phyloP scores from a whole-genome alignment of 1,140 invertebrate species.

The Macrocentrus cingulum region DNA sequence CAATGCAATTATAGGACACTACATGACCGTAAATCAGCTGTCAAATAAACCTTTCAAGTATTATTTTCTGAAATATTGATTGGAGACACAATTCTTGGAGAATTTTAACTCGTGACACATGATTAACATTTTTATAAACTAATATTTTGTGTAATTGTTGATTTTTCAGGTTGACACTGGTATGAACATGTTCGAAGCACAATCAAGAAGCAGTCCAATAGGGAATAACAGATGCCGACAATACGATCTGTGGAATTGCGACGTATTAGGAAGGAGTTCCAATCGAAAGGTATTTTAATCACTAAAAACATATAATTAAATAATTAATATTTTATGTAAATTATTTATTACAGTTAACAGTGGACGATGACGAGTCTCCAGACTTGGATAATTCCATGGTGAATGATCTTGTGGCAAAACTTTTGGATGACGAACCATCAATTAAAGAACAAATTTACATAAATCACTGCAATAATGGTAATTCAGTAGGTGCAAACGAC shows the following conservation, averaged over 20 bases:
- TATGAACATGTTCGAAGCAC: conserved; percentile 49
- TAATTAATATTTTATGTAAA: not conserved
- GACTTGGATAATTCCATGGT: conserved; percentile 66
- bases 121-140: not conserved
- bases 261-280: conserved; percentile 42
- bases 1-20: not conserved
- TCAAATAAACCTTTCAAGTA: conserved; percentile 4
- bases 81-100: not conserved
- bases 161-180: conserved; percentile 43
- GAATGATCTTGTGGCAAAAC: conserved; percentile 66
- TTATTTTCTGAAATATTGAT: not conserved
- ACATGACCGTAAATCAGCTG: conserved; percentile 13
- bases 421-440: conserved; percentile 64
- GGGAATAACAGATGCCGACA: conserved; percentile 42
- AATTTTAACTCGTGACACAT: too few relatives aligned
- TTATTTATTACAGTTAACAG: conserved; percentile 44
- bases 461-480: conserved; percentile 40
- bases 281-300: conserved; percentile 45
- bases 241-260: conserved; percentile 51
- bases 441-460: conserved; percentile 51
- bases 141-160: conserved; percentile 11
- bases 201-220: conserved; percentile 42
- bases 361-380: conserved; percentile 59
- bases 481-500: conserved; percentile 32
- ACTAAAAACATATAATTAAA: not conserved